phyloP scores from a whole-genome alignment of 2,113 vertebrate genomes.

The Anarhynchus alexandrinus region DNA sequence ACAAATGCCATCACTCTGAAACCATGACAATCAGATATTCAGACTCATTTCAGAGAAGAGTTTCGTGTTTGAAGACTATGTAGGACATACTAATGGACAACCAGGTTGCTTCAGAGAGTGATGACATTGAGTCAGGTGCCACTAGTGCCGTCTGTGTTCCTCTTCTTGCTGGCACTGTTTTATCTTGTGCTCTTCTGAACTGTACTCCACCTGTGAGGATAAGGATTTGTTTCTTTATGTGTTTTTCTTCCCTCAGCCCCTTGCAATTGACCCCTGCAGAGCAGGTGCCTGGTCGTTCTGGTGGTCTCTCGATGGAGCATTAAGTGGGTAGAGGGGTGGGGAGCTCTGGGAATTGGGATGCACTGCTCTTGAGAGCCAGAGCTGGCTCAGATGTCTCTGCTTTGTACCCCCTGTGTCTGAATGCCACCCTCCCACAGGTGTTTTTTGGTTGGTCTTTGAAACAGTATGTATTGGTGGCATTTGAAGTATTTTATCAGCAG shows the following conservation, averaged over 20 bases:
- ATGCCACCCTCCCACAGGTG: neutral
- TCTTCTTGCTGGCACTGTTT: neutral
- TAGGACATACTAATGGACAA: neutral
- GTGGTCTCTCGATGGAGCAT: neutral
- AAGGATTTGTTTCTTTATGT: neutral
- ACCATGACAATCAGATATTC: neutral
- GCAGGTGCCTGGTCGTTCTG: accelerated
- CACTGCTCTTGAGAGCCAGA: neutral
- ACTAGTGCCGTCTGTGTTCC: neutral
- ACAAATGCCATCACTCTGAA: neutral
- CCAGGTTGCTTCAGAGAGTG: neutral
- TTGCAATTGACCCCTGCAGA: neutral
- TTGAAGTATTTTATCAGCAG: neutral
- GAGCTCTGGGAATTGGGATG: neutral
- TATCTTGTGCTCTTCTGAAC: neutral
- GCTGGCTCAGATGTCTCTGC: neutral
- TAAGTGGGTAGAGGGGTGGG: neutral
- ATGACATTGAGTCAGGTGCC: neutral
- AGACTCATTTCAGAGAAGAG: neutral
- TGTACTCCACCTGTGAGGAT: neutral
- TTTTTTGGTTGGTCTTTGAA: neutral
- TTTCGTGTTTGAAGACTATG: accelerated
- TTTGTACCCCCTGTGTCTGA: neutral
- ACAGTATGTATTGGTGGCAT: neutral
- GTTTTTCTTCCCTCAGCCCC: neutral